phyloP scores from a whole-genome alignment of 2,888 invertebrate genomes.

The Tanypteryx hageni region DNA sequence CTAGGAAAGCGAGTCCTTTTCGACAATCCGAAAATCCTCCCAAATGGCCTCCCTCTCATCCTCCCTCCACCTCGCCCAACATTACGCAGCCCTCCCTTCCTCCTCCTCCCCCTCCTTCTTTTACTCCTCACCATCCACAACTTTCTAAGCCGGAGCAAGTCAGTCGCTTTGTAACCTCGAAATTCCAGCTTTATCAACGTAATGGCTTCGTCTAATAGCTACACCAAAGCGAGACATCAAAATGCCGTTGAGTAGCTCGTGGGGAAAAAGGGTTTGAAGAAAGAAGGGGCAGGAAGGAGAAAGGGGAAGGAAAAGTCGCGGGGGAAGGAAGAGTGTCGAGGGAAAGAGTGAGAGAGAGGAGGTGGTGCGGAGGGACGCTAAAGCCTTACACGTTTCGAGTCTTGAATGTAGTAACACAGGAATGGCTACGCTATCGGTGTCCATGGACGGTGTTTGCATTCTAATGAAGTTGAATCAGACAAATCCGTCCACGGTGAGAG shows the following conservation, averaged over 20 bases:
- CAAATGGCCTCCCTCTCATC: too few relatives aligned
- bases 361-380: not conserved
- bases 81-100: not conserved
- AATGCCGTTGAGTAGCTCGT: constrained; percentile 1
- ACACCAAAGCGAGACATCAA: constrained; percentile 31
- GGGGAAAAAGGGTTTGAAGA: not conserved
- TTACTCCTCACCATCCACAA: not conserved
- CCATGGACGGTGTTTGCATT: constrained; percentile 37
- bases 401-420: constrained; percentile 37
- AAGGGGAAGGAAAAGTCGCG: not conserved
- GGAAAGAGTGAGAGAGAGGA: not conserved
- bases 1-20: not conserved
- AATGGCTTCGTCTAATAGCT: constrained; percentile 26
- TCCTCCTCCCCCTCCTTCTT: not conserved
- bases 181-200: constrained; percentile 40
- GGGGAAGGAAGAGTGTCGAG: not conserved
- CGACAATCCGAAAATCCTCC: not conserved
- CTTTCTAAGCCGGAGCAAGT: not conserved
- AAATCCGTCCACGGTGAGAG: not conserved
- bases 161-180: not conserved
- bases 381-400: constrained; percentile 15
- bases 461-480: not conserved
- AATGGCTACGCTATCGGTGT: constrained; percentile 29
- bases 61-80: not conserved
- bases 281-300: not conserved